phyloP scores from a whole-genome alignment of 1,140 invertebrate species.

The Nautilus pompilius region DNA sequence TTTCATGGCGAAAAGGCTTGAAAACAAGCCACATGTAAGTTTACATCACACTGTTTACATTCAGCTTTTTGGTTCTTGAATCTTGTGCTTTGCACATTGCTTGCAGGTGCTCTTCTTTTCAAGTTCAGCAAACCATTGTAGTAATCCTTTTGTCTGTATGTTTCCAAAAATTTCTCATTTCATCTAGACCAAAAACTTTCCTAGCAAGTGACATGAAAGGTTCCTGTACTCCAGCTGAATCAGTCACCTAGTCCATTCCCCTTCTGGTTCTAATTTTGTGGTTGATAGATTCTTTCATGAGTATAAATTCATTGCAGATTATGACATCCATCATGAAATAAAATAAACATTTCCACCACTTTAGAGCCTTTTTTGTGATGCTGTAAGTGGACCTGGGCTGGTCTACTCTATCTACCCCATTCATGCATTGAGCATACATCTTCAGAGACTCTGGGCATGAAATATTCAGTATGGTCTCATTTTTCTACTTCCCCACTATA shows the following conservation, averaged over 20 bases:
- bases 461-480: neutral
- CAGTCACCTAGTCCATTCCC: neutral
- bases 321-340: slow-evolving; percentile 1
- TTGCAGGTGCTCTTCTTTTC: slow-evolving; percentile 6
- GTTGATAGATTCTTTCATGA: neutral
- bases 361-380: neutral
- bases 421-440: neutral
- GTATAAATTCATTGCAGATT: neutral
- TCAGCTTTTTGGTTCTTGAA: too few relatives aligned
- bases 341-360: slow-evolving; percentile 7
- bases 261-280: neutral
- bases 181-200: neutral
- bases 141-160: neutral
- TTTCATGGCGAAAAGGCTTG: too few relatives aligned
- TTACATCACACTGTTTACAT: too few relatives aligned
- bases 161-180: neutral
- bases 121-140: neutral
- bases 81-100: neutral
- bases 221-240: slow-evolving; percentile 1
- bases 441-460: neutral
- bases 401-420: slow-evolving; percentile 3
- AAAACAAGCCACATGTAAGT: too few relatives aligned
- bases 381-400: neutral
- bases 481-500: neutral
- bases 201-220: neutral